Base-by-base conservation (phyloP, 2,888 invertebrate genomes). In the Theodoxus fluviatilis region DNA sequence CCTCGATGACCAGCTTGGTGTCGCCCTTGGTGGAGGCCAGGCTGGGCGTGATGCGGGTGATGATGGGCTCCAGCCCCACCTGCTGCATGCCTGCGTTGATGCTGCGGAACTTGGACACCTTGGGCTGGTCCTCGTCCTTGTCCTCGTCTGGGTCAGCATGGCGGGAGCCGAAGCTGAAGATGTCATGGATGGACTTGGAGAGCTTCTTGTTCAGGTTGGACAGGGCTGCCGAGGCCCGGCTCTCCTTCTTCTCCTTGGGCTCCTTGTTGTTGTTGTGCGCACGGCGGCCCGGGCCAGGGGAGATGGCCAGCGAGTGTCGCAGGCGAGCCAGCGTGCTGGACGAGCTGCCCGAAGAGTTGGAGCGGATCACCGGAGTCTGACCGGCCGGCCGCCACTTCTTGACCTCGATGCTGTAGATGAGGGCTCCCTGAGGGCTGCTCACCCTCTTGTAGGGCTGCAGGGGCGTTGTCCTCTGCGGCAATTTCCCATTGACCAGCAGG, bases 361-460 rank as follows among this genome's bases (percentile, higher is more conserved):
- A 69, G 52, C 70, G 70, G 7, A 73, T 71, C 3, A 71, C 57
- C 31, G 71, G 64, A 35, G 66, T 43, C 15, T 67, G 67, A 7
- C 73, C 69, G 22, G 64, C 22, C 0, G 76, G 68, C 12, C 79
- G 75, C 66, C 76, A 76, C 68, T 79, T 81, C 52, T 84, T 84
- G n/a, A 86, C 79, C 75, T 82, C 85, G 52, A 82, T 82, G 78
- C 84, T 81, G 68, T 81, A 85, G 28, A 80, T 75, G 22, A 86
- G 76, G 63, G 83, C 84, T 28, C 85, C 86, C 55, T 80, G 76
- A 7, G 86, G 85, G 47, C 78, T 75, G 9, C 82, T 77, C 70
- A 83, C 83, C 70, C 85, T 85, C 73, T 84, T 85, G 74, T 86
- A 84, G 4, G 84, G 79, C 68, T 82, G 82, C 25, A 86, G 78